Evolutionary conservation across 2,113 vertebrate species (phyloP).

Genomic region (Peromyscus maniculatus): DNA sequence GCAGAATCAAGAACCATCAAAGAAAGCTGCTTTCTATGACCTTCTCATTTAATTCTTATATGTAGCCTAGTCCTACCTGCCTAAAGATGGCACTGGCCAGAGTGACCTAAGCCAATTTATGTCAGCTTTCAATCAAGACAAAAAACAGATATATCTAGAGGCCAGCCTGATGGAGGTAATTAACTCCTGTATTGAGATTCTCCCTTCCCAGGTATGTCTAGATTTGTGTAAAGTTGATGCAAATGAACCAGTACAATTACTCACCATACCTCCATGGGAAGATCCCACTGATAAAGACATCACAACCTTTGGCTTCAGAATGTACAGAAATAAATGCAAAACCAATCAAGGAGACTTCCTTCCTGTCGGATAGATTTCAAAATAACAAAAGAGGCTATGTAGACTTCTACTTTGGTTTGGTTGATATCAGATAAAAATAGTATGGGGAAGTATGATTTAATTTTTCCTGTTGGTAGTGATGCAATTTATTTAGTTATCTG

Average conservation of each 20-base stretch:
- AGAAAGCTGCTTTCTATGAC: not conserved
- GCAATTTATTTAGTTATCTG: not conserved
- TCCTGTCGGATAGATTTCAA: not conserved
- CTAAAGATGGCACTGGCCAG: not conserved
- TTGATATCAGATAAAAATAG: not conserved
- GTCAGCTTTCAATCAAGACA: not conserved
- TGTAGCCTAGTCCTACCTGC: not conserved
- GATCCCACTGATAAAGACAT: not conserved
- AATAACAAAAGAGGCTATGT: not conserved
- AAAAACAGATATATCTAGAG: not conserved
- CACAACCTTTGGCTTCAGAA: not conserved
- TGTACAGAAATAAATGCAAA: not conserved
- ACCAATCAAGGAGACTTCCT: not conserved
- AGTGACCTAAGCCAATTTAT: not conserved
- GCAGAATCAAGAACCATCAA: not conserved
- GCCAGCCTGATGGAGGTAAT: not conserved
- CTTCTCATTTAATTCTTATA: not conserved
- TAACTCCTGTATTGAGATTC: not conserved
- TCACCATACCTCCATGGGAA: not conserved
- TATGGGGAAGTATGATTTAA: not conserved
- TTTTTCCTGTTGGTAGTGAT: not conserved
- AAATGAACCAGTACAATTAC: not conserved
- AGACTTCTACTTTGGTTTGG: not conserved
- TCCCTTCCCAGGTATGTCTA: not conserved
- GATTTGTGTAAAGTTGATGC: not conserved